Base-by-base conservation (phyloP, 2,888 invertebrate species). In the Cheilosia soror region DNA sequence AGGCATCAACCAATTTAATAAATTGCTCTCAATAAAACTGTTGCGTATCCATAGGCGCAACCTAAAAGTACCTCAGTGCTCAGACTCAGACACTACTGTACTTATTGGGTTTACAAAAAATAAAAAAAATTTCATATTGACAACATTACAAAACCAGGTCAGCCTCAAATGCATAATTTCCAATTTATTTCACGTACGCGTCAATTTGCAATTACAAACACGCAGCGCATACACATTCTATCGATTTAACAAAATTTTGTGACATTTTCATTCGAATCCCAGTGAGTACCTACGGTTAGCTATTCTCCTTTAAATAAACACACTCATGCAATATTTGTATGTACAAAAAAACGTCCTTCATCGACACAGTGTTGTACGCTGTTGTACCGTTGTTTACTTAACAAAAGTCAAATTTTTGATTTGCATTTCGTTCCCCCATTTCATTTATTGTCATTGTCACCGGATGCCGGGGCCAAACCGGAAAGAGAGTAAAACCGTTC, bases 171-270 rank as follows among this genome's bases (percentile, higher is more conserved):
- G 37, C 11, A 37, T 9, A 15, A 15, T 53, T 29, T 42, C 53
- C 2, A 27, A 77, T 69, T 68, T 53, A 77, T 5, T 4, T 49
- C 55, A 68, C 78, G 71, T 58, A 51, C 20, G 4, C 73, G 73
- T 84, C 73, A 84, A 79, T 79, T 75, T 78, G 51, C 79, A 84
- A 79, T 84, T 75, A 79, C 66, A 79, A 84, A 58, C 73, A 78
- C 57, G 57, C 49, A 63, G 44, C 62, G 63, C 42, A 78, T 49
- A 73, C 58, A 68, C 44, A 29, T 5, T 11, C 37, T 37, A 37
- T 37, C 37, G 37, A 37, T 37, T 37, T 11, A 37, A 37, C 37
- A 37, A 37, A 37, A 11, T 4, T 9, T 37, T 37, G 20, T 37
- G 37, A 37, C 37, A 37, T 1, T 3, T 72, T 42, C 66, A 68